A percentile compares a stretch with the other conserved stretches of the same genome.
Conservation (phyloP, 1,140 invertebrate species). For the Sipha flava region DNA sequence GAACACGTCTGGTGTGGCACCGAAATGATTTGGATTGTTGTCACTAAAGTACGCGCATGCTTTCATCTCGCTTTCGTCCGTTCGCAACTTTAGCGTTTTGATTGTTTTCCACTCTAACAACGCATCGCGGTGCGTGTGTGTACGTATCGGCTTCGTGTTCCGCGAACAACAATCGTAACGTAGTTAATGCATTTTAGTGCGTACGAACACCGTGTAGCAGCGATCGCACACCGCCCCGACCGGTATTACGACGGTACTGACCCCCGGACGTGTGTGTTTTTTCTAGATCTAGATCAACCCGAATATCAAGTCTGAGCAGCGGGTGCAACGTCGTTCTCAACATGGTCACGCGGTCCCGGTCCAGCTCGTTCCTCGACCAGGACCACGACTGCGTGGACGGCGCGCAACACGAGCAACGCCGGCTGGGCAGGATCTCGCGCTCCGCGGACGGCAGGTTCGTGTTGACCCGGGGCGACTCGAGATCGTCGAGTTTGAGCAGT, state of each 20-base stretch:
- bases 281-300: conserved; percentile 78
- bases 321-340: conserved; percentile 32
- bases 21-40: too few relatives aligned
- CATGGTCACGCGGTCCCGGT: conserved; percentile 21
- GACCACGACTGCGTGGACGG: conserved; percentile 37
- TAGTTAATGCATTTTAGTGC: too few relatives aligned
- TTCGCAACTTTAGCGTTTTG: not conserved
- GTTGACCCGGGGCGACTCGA: conserved; percentile 44
- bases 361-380: not conserved
- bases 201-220: too few relatives aligned
- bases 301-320: conserved; percentile 74
- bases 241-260: too few relatives aligned
- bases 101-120: too few relatives aligned
- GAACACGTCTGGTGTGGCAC: too few relatives aligned
- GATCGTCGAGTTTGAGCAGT: conserved; percentile 58
- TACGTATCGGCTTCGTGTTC: not conserved
- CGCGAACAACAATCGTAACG: too few relatives aligned
- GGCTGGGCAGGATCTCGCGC: conserved; percentile 56
- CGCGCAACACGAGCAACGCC: conserved; percentile 41
- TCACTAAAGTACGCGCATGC: too few relatives aligned
- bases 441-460: conserved; percentile 66
- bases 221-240: too few relatives aligned
- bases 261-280: not conserved
- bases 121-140: too few relatives aligned
- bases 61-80: too few relatives aligned